Conservation (phyloP, 2,888 invertebrate species). For the Mellilla xanthometata region DNA sequence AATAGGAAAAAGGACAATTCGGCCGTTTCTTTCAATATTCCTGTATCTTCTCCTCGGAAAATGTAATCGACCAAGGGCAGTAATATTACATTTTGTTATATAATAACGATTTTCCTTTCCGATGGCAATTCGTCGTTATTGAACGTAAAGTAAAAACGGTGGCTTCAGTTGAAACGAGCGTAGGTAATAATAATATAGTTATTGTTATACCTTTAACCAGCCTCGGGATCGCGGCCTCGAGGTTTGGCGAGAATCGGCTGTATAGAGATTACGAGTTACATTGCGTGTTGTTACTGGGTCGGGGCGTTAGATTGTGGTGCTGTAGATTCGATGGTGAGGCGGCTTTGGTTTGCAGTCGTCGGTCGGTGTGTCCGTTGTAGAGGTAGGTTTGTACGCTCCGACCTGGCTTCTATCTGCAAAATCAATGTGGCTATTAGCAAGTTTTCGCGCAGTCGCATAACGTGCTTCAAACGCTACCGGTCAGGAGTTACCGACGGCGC, state of each 20-base stretch:
- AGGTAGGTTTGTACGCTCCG: slow-evolving; percentile 74
- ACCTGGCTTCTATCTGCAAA: slow-evolving; percentile 82
- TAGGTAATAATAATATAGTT: slow-evolving; percentile 72
- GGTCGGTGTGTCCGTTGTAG: slow-evolving; percentile 48
- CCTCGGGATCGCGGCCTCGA: slow-evolving; percentile 38
- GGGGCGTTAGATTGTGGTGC: slow-evolving; percentile 30
- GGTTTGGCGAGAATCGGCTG: slow-evolving; percentile 31
- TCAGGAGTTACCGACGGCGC: slow-evolving; percentile 54
- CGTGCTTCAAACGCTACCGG: slow-evolving; percentile 63
- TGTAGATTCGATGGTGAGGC: slow-evolving; percentile 42
- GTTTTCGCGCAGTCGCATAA: slow-evolving; percentile 81
- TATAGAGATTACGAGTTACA: slow-evolving; percentile 43
- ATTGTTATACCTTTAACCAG: slow-evolving; percentile 66
- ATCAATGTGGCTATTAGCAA: slow-evolving; percentile 82
- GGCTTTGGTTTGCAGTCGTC: slow-evolving; percentile 39
- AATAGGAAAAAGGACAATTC: slow-evolving; percentile 59
- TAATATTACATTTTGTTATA: slow-evolving; percentile 63
- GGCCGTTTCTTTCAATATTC: slow-evolving; percentile 59
- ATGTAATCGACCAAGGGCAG: slow-evolving; percentile 59
- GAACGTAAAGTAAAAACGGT: slow-evolving; percentile 66
- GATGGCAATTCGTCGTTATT: slow-evolving; percentile 69
- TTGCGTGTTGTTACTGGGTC: slow-evolving; percentile 41
- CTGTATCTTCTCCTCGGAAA: slow-evolving; percentile 56
- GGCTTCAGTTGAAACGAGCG: slow-evolving; percentile 64
- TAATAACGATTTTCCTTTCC: slow-evolving; percentile 67